Evolutionary conservation across 1,140 invertebrate species (phyloP).

Genomic region (Drosophila lacertosa): DNA sequence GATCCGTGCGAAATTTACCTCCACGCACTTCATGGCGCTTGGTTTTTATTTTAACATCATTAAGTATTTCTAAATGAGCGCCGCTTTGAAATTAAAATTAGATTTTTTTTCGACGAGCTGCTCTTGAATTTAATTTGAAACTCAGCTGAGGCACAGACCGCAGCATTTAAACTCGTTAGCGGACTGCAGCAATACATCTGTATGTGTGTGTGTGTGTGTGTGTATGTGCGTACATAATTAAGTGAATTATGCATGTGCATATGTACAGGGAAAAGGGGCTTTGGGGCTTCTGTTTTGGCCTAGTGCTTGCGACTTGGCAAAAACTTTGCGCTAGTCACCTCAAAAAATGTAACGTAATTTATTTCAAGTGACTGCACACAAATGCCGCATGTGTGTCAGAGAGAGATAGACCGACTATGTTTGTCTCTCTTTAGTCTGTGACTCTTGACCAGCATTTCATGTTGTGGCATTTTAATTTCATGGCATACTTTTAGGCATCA

Average conservation of each 20-base stretch:
- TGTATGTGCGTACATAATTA: constrained; percentile 48
- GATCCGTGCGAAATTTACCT: constrained; percentile 52
- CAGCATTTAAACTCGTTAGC: constrained; percentile 54
- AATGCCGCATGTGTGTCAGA: background rate
- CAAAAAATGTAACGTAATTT: constrained; percentile 62
- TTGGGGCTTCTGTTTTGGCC: constrained; percentile 23
- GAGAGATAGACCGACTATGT: background rate
- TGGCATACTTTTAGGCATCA: constrained; percentile 60
- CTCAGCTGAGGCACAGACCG: constrained; percentile 37
- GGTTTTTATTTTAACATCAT: constrained; percentile 70
- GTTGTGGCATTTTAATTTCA: constrained; percentile 68
- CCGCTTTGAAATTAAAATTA: constrained; percentile 70
- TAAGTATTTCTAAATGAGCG: constrained; percentile 69
- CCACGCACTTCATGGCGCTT: constrained; percentile 63
- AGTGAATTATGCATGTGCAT: constrained; percentile 66
- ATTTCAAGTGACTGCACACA: constrained; percentile 59
- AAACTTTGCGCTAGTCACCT: constrained; percentile 37
- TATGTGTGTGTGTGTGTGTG: background rate
- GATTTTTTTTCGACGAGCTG: constrained; percentile 45
- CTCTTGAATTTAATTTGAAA: constrained; percentile 67
- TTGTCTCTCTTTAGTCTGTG: constrained; percentile 15
- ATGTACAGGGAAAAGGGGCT: constrained; percentile 12
- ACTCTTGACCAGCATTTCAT: constrained; percentile 72
- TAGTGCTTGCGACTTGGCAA: constrained; percentile 33
- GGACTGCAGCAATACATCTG: constrained; percentile 1